A percentile compares a stretch with the other conserved stretches of the same genome.
Evolutionary conservation across 2,113 vertebrate genomes (phyloP).

Genomic region (Bubo scandiacus): DNA sequence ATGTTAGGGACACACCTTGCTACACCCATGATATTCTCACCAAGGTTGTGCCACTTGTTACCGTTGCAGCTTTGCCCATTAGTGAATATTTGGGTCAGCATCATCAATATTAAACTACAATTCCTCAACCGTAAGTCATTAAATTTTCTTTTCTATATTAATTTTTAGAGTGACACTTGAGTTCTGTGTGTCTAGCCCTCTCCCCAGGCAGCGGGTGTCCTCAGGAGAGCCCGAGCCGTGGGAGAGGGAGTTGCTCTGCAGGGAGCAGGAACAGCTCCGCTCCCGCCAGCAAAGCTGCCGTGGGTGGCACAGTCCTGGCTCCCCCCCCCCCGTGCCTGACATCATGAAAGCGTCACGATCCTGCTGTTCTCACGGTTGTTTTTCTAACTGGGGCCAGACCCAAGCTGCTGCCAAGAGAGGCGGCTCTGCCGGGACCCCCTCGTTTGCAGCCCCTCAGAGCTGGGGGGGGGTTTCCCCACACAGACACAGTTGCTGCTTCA

Average conservation of each 20-base stretch:
- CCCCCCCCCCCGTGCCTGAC: background rate
- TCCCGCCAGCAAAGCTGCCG: background rate
- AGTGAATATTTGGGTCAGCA: slow-evolving; percentile 28
- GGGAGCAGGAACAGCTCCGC: background rate
- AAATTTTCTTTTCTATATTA: rapidly evolving
- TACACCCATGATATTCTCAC: rapidly evolving
- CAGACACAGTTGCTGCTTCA: background rate
- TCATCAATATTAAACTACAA: slow-evolving; percentile 31
- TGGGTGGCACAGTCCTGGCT: background rate
- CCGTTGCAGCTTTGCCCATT: slow-evolving; percentile 52
- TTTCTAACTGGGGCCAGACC: background rate
- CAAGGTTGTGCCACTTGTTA: background rate
- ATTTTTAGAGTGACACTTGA: background rate
- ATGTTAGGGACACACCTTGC: rapidly evolving
- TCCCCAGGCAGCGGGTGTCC: rapidly evolving
- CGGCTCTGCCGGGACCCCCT: background rate
- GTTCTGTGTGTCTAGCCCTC: rapidly evolving
- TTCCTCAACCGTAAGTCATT: slow-evolving; percentile 42
- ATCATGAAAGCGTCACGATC: rapidly evolving
- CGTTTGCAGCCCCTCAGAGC: background rate
- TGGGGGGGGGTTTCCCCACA: rapidly evolving
- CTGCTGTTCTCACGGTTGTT: rapidly evolving
- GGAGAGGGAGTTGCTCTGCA: background rate
- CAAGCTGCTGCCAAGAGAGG: background rate
- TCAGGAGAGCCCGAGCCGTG: background rate